A percentile compares a stretch with the other conserved stretches of the same genome.
phyloP scores from a whole-genome alignment of 1,140 invertebrate species.

The Zeugodacus cucurbitae region DNA sequence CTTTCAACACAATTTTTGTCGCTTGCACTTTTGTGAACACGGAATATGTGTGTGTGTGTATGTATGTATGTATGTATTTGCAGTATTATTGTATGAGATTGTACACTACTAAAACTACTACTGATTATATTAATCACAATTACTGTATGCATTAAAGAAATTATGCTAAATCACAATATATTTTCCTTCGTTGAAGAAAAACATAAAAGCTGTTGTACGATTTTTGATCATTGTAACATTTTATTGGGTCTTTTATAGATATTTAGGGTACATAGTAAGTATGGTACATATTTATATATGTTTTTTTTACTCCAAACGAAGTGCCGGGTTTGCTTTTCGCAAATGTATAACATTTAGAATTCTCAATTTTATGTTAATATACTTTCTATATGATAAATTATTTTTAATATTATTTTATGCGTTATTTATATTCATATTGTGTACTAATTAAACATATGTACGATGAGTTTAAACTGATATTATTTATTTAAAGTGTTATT shows the following conservation, averaged over 20 bases:
- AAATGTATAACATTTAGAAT: conserved; percentile 22
- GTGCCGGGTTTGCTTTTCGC: not conserved
- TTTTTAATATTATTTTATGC: not conserved
- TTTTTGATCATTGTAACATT: not conserved
- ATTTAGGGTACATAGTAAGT: not conserved
- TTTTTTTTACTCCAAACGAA: conserved; percentile 5
- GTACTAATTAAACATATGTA: not conserved
- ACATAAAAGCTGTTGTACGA: not conserved
- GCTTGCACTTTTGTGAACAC: not conserved
- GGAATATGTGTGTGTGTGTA: not conserved
- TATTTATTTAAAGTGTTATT: too few species aligned
- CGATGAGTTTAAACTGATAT: not conserved
- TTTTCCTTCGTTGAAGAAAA: conserved; percentile 28
- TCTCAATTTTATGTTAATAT: not conserved
- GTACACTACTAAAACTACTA: not conserved
- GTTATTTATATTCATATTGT: not conserved
- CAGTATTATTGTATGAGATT: not conserved
- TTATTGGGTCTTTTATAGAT: not conserved
- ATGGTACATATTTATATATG: not conserved
- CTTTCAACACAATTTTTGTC: not conserved
- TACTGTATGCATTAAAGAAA: not conserved
- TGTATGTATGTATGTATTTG: not conserved
- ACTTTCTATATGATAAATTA: not conserved
- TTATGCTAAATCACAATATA: conserved; percentile 3
- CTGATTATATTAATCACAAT: conserved; percentile 31